phyloP scores from a whole-genome alignment of 2,113 vertebrate genomes.

The Pygoscelis adeliae region DNA sequence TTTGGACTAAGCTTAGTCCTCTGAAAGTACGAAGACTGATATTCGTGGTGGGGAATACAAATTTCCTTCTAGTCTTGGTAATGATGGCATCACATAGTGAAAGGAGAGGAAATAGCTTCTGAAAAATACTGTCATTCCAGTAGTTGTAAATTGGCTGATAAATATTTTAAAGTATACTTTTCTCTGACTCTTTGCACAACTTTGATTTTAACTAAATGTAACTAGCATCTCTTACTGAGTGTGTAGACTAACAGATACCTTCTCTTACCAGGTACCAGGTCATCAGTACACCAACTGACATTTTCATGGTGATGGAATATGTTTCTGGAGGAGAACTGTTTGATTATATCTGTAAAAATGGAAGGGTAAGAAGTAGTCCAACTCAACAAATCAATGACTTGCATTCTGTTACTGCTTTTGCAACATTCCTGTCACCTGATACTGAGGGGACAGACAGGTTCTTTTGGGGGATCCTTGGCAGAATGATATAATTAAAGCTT shows the following conservation, averaged over 20 bases:
- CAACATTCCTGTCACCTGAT: background rate
- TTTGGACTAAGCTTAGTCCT: background rate
- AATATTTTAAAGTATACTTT: background rate
- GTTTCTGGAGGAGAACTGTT: conserved; percentile 98
- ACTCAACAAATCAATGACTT: background rate
- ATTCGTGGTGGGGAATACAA: background rate
- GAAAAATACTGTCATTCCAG: background rate
- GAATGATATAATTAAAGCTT: background rate
- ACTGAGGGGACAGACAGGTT: background rate
- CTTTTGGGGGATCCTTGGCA: background rate
- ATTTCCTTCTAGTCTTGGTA: background rate
- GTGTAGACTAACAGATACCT: conserved; percentile 50
- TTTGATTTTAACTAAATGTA: background rate
- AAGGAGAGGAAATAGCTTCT: background rate
- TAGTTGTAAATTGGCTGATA: background rate
- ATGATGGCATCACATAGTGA: background rate
- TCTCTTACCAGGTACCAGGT: conserved; percentile 91
- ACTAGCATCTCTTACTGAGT: background rate
- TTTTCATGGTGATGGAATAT: conserved; percentile 99
- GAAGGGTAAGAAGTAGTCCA: conserved; percentile 85
- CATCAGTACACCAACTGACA: conserved; percentile 98
- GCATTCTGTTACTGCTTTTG: background rate
- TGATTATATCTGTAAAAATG: conserved; percentile 99
- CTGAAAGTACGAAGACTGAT: background rate
- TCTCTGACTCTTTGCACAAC: background rate